Percentiles rank a stretch among this genome's conserved stretches.
These are phyloP conservation scores for Hydrolagus colliei DNA, from an alignment of 2,797 vertebrate species.

Conservation along the genomic window DNA sequence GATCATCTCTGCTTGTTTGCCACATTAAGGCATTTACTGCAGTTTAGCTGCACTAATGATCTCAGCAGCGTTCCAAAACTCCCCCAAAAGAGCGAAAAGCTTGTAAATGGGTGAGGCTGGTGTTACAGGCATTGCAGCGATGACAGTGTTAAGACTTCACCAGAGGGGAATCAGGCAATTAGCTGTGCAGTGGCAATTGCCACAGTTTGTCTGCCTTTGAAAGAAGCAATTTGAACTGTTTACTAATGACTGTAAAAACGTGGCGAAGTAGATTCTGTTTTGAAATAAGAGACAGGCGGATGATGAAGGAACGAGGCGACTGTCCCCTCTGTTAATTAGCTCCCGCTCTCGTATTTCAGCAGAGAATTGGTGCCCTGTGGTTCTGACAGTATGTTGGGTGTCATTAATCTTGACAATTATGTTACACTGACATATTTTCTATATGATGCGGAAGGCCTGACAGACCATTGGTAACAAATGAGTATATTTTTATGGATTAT, in stretches of 20 bases:
- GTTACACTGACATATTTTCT: neutral
- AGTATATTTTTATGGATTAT: neutral
- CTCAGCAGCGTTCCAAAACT: neutral
- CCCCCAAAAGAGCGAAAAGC: neutral
- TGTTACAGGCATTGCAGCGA: neutral
- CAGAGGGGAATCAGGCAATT: neutral
- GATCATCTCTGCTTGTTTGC: neutral
- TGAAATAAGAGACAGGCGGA: neutral
- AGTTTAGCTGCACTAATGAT: neutral
- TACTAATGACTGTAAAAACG: neutral
- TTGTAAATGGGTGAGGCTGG: neutral
- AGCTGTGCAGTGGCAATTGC: neutral
- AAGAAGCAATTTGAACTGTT: slow-evolving; percentile 3
- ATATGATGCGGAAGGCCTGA: neutral
- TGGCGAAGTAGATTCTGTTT: neutral
- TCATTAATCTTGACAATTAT: slow-evolving; percentile 14
- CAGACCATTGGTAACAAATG: neutral
- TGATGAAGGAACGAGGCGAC: neutral
- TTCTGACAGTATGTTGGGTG: neutral
- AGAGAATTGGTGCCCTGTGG: neutral
- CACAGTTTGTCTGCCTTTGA: neutral
- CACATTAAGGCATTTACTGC: neutral
- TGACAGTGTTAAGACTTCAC: neutral
- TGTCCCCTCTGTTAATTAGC: neutral
- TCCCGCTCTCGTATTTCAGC: slow-evolving; percentile 6